These are phyloP conservation scores for Zootoca vivipara DNA, from an alignment of 2,113 vertebrate species.

Conservation along the genomic window DNA sequence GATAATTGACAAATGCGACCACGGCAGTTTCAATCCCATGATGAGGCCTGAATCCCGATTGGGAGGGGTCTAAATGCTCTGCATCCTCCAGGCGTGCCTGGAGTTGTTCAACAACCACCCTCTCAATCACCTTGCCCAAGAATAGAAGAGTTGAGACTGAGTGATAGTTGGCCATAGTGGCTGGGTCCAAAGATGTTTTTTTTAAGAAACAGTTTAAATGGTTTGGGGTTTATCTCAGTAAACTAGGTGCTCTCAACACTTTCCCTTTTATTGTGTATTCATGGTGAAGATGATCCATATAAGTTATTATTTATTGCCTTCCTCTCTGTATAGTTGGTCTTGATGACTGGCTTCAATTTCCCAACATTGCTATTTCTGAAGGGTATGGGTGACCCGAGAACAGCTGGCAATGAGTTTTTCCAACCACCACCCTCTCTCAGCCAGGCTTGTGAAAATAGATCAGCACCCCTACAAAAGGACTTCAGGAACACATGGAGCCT, in stretches of 20 bases:
- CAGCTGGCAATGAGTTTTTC: background rate
- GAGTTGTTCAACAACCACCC: too few relatives aligned
- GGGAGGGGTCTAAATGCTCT: too few relatives aligned
- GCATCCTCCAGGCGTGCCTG: too few relatives aligned
- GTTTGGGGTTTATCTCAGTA: background rate
- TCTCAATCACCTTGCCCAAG: too few relatives aligned
- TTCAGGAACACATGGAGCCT: too few relatives aligned
- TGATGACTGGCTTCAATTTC: background rate
- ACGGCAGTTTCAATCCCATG: too few relatives aligned
- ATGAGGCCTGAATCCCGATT: too few relatives aligned
- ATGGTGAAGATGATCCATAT: background rate
- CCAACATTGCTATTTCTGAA: background rate
- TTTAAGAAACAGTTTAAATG: too few relatives aligned
- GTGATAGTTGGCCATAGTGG: too few relatives aligned
- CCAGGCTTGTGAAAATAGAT: background rate
- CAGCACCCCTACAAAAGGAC: background rate
- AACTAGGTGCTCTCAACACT: background rate
- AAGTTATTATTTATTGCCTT: background rate
- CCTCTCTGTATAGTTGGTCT: background rate
- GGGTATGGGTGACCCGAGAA: background rate
- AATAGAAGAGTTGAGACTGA: too few relatives aligned
- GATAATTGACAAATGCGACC: too few relatives aligned
- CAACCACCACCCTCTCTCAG: background rate
- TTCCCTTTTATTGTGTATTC: background rate
- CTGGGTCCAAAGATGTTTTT: too few relatives aligned